phyloP scores from a whole-genome alignment of 2,113 vertebrate genomes.

The Gadus macrocephalus region DNA sequence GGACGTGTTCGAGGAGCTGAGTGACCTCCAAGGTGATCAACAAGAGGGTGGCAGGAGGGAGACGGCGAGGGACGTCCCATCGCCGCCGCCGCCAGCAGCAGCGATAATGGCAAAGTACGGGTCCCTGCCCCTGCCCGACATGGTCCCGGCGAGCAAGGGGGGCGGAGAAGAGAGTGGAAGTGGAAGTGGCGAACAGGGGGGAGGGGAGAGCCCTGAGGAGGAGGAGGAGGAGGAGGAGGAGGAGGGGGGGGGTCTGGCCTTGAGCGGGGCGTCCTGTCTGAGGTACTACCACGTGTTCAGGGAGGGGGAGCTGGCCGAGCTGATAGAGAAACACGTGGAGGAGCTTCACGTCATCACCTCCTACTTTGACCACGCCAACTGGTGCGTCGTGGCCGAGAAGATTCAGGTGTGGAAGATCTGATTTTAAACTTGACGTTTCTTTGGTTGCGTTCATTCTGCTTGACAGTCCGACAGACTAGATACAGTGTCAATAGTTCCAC shows the following conservation, averaged over 20 bases:
- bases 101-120: slow-evolving; percentile 55
- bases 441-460: slow-evolving; percentile 3
- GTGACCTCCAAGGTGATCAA: slow-evolving; percentile 43
- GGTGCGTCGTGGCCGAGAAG: slow-evolving; percentile 71
- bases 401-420: slow-evolving; percentile 58
- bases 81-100: background rate
- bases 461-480: too few species aligned
- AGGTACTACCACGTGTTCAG: slow-evolving; percentile 73
- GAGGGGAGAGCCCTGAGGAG: slow-evolving; percentile 45
- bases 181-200: slow-evolving; percentile 28
- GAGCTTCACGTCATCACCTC: slow-evolving; percentile 67
- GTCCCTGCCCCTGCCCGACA: slow-evolving; percentile 71
- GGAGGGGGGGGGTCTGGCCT: slow-evolving; percentile 19
- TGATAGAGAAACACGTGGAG: slow-evolving; percentile 59
- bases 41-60: background rate
- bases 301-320: slow-evolving; percentile 67
- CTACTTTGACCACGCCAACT: slow-evolving; percentile 73
- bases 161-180: slow-evolving; percentile 22
- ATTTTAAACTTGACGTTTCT: slow-evolving; percentile 28
- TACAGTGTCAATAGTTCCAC: too few species aligned
- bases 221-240: background rate
- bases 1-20: slow-evolving; percentile 61
- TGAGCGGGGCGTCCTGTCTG: slow-evolving; percentile 50
- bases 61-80: slow-evolving; percentile 37
- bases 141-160: slow-evolving; percentile 63